Evolutionary conservation across 1,140 invertebrate species (phyloP), one percentile per base, ranked within the genome.

Genomic region (Habropoda laboriosa): DNA sequence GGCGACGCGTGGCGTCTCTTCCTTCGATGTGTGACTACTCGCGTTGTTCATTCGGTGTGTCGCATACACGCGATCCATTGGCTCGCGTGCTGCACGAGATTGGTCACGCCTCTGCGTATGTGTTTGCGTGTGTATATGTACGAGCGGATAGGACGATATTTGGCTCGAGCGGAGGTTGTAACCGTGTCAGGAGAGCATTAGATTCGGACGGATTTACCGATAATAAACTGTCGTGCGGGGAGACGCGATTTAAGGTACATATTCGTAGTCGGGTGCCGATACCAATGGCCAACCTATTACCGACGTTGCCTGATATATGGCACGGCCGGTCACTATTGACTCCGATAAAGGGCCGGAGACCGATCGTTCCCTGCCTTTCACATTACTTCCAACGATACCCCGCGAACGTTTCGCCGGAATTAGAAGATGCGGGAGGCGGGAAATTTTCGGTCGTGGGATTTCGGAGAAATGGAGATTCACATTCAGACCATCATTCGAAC

Each of bases 221-320:
- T 82, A 79, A 82, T 83, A 82, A 82, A 83, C 80, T 73, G 67
- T 67, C 80, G 53, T 47, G 49, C 16, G 21, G 27, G 53, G 32
- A 47, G 53, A 83, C 49, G 75, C 73, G 80, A 82, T 78, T 81
- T 82, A 72, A 79, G 77, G 82, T 80, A 81, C 70, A 68, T 81
- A 82, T 68, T 67, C 63, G 77, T 73, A 73, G 45, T 42, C 60
- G 35, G 30, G 51, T 67, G 64, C 21, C 64, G 45, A 67, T 67
- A 67, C 30, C 64, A 67, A 32, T 67, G 47, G 64, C 45, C 12
- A 24, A 49, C 21, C 64, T 67, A 67, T 67, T 49, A 49, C 45
- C 35, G 64, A 67, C 30, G 30, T 67, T 35, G 45, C 30, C 27
- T 67, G 45, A 67, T 67, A 49, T 49, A 67, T 67, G 45, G 45